Evolutionary conservation across 1,140 invertebrate species (phyloP).

Genomic region (Drosophila melanica): DNA sequence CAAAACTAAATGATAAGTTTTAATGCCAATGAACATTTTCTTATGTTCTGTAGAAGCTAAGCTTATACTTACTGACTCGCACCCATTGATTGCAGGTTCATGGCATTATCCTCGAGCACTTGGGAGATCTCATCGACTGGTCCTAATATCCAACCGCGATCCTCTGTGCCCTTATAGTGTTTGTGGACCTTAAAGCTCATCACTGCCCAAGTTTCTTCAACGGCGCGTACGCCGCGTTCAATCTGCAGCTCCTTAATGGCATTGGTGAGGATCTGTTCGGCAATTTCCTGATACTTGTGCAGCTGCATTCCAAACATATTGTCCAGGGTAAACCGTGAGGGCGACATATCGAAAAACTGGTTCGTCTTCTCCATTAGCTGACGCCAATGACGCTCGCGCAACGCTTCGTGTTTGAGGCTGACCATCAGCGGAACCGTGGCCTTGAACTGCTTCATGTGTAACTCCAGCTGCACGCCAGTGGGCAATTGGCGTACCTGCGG

Average conservation of each 20-base stretch:
- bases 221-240: conserved; percentile 92
- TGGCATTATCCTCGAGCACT: conserved; percentile 93
- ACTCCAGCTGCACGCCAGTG: conserved; percentile 88
- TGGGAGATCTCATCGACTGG: conserved; percentile 92
- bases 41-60: too few species aligned
- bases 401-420: conserved; percentile 94
- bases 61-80: conserved; percentile 88
- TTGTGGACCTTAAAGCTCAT: conserved; percentile 89
- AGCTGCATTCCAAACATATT: conserved; percentile 97
- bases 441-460: conserved; percentile 94
- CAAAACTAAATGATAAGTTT: too few species aligned
- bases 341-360: conserved; percentile 92
- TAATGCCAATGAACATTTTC: too few species aligned
- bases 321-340: conserved; percentile 93
- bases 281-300: conserved; percentile 92
- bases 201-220: conserved; percentile 89
- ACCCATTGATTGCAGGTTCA: conserved; percentile 95
- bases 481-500: conserved; percentile 85
- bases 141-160: conserved; percentile 89
- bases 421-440: conserved; percentile 94
- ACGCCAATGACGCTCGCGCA: conserved; percentile 94
- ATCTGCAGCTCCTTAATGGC: conserved; percentile 95
- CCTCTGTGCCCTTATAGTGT: conserved; percentile 87
- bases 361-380: conserved; percentile 93
- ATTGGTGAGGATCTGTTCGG: conserved; percentile 92